Conservation (phyloP, 1,140 invertebrate species). For the Brachionus koreanus region DNA sequence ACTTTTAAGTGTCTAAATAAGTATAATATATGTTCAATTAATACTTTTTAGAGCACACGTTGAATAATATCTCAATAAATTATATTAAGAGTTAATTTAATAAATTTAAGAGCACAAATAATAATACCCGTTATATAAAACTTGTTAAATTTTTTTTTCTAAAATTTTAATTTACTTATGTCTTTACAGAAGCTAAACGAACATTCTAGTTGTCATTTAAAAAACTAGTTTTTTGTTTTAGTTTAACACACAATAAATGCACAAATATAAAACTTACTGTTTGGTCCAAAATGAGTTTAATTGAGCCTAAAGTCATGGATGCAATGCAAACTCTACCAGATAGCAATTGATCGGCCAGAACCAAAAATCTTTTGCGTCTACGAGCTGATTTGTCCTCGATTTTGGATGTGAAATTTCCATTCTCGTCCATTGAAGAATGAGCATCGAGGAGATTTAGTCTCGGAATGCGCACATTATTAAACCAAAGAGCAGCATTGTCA, state of each 20-base stretch:
- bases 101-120: no score
- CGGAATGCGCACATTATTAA: slow-evolving; percentile 54
- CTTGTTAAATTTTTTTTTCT: no score
- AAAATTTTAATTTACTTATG: no score
- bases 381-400: slow-evolving; percentile 29
- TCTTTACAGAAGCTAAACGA: no score
- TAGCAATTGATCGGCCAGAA: slow-evolving; percentile 56
- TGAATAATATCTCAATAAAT: no score
- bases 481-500: slow-evolving; percentile 55
- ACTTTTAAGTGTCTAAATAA: no score
- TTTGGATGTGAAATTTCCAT: slow-evolving; percentile 47
- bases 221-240: not conserved
- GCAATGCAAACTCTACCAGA: slow-evolving; percentile 56
- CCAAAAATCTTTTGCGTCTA: slow-evolving; percentile 51
- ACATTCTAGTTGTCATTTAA: no score
- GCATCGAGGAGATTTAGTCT: slow-evolving; percentile 52
- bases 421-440: slow-evolving; percentile 49
- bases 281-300: slow-evolving; percentile 45
- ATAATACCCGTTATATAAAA: no score
- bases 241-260: not conserved
- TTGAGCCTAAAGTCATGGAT: slow-evolving; percentile 52
- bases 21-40: no score
- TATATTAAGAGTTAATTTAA: no score
- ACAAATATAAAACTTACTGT: not conserved
- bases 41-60: no score